A percentile compares a stretch with the other conserved stretches of the same genome.
Evolutionary conservation across 2,888 invertebrate genomes (phyloP).

Genomic region (Taphrorychus bicolor): DNA sequence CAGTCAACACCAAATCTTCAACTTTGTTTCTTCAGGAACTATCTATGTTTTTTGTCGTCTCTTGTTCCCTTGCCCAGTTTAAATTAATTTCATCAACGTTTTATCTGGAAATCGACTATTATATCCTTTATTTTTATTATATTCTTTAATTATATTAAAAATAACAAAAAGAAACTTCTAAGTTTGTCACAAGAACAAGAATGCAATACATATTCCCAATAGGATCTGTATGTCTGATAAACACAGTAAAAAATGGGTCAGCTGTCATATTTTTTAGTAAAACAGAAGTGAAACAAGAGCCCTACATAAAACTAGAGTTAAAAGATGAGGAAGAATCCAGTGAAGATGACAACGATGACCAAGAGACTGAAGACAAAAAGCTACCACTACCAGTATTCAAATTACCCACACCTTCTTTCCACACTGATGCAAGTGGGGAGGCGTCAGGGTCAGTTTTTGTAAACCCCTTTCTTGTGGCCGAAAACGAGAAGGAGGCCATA

Average conservation of each 20-base stretch:
- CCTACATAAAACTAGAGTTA: not conserved
- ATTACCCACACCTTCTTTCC: slow-evolving; percentile 71
- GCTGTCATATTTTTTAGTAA: slow-evolving; percentile 56
- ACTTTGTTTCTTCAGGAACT: too few relatives aligned
- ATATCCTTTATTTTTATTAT: too few relatives aligned
- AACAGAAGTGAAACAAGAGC: slow-evolving; percentile 41
- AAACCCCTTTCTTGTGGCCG: slow-evolving; percentile 87
- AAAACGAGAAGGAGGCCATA: slow-evolving; percentile 84
- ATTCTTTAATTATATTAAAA: too few relatives aligned
- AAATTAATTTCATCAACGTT: too few relatives aligned
- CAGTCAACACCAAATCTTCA: too few relatives aligned
- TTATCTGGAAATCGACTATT: too few relatives aligned
- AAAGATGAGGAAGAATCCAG: slow-evolving; percentile 13
- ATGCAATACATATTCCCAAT: too few relatives aligned
- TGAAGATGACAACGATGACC: not conserved
- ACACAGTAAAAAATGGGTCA: slow-evolving; percentile 54
- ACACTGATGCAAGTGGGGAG: slow-evolving; percentile 48
- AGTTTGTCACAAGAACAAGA: too few relatives aligned
- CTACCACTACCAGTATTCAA: slow-evolving; percentile 51
- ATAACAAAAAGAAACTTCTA: too few relatives aligned
- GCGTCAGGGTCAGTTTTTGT: slow-evolving; percentile 78
- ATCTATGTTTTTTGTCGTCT: too few relatives aligned
- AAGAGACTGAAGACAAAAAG: slow-evolving; percentile 21
- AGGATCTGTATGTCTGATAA: slow-evolving; percentile 26
- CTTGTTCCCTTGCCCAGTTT: too few relatives aligned